A percentile compares a stretch with the other conserved stretches of the same genome.
Conservation (phyloP, 2,113 vertebrate genomes). For the Esox niger region DNA sequence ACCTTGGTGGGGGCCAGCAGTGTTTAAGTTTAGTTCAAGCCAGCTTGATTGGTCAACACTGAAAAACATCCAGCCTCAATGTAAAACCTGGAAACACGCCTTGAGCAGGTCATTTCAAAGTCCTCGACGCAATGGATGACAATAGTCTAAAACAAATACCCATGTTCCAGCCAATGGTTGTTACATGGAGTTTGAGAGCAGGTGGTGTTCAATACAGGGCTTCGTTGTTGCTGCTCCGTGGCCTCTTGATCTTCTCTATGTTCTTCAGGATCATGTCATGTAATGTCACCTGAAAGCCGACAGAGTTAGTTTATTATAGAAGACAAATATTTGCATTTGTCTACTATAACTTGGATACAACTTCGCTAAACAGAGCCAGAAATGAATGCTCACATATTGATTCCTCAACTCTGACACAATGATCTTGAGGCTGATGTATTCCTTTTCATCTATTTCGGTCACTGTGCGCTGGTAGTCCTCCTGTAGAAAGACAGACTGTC, state of each 20-base stretch:
- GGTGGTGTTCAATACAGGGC: slow-evolving; percentile 79
- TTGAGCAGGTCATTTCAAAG: background rate
- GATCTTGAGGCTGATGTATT: slow-evolving; percentile 89
- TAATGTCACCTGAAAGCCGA: slow-evolving; percentile 79
- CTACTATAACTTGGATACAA: background rate
- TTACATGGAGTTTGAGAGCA: background rate
- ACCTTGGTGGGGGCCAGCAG: background rate
- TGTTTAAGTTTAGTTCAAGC: slow-evolving; percentile 18
- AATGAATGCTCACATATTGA: slow-evolving; percentile 80
- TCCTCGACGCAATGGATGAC: background rate
- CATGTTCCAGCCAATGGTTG: background rate
- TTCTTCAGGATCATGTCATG: slow-evolving; percentile 96
- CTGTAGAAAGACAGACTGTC: slow-evolving; percentile 49
- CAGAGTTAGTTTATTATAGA: background rate
- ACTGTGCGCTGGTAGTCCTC: slow-evolving; percentile 90
- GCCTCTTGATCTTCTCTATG: slow-evolving; percentile 94
- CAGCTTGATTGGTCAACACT: slow-evolving; percentile 10
- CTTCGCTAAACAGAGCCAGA: background rate
- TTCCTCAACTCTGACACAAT: slow-evolving; percentile 92
- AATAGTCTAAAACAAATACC: background rate
- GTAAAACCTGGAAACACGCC: background rate
- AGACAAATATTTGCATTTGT: background rate
- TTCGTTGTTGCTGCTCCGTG: slow-evolving; percentile 90
- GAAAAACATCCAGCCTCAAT: background rate
- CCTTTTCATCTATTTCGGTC: slow-evolving; percentile 90